phyloP scores from a whole-genome alignment of 2,113 vertebrate genomes.

The Microtus richardsoni region DNA sequence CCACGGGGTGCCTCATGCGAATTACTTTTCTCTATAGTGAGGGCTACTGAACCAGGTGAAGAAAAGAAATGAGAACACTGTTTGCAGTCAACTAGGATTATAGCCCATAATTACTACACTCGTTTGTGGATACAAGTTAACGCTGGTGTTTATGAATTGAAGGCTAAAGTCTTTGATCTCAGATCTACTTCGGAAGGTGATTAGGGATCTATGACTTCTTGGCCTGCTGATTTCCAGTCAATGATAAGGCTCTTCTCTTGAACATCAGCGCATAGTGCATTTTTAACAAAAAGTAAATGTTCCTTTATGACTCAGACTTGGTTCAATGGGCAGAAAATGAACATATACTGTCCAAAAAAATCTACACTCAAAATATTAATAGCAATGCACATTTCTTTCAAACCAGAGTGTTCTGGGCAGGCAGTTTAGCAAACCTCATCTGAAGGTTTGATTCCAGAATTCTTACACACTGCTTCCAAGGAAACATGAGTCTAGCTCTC shows the following conservation, averaged over 20 bases:
- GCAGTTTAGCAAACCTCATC: constrained; percentile 64
- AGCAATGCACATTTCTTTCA: constrained; percentile 63
- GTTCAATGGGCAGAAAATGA: constrained; percentile 74
- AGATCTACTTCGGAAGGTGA: constrained; percentile 38
- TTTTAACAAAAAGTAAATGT: constrained; percentile 72
- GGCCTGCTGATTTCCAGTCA: not conserved
- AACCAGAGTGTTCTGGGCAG: constrained; percentile 66
- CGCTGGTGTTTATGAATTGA: constrained; percentile 61
- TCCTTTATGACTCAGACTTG: constrained; percentile 76
- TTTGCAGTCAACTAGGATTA: constrained; percentile 53
- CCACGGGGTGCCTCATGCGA: not conserved
- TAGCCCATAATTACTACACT: constrained; percentile 63
- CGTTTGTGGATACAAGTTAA: constrained; percentile 69
- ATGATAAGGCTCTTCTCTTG: constrained; percentile 66
- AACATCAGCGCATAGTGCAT: constrained; percentile 42
- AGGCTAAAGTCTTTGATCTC: constrained; percentile 56
- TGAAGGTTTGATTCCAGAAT: constrained; percentile 66
- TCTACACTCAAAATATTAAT: constrained; percentile 73
- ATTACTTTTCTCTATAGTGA: constrained; percentile 8
- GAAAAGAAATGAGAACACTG: constrained; percentile 20
- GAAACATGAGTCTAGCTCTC: constrained; percentile 67
- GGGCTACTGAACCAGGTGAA: constrained; percentile 62
- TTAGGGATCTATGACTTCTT: constrained; percentile 56
- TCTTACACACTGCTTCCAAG: constrained; percentile 55
- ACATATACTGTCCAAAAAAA: constrained; percentile 75